Conservation (phyloP, 1,140 invertebrate species). For the Bombus haemorrhoidalis region DNA sequence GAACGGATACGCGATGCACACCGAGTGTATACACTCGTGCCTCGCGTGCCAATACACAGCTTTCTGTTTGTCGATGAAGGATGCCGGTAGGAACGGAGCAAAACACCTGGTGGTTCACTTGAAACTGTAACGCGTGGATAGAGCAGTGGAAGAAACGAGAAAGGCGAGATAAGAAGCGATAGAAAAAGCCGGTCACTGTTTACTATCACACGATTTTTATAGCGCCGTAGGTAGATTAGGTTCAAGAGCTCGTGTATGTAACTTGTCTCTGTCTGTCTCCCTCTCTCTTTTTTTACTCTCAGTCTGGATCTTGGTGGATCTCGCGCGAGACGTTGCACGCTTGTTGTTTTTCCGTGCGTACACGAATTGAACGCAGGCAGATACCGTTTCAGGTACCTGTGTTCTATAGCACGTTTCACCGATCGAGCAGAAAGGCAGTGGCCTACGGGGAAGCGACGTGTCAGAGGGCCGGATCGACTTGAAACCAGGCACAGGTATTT, state of each 20-base stretch:
- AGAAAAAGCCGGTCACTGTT: slow-evolving; percentile 15
- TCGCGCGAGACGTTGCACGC: neutral
- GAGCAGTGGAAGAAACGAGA: neutral
- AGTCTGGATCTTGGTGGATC: no score
- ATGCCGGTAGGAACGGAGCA: neutral
- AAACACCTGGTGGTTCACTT: neutral
- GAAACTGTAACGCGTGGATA: no score
- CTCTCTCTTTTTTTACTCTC: no score
- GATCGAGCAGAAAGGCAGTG: slow-evolving; percentile 28
- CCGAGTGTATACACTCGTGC: neutral
- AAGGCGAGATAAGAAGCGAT: neutral
- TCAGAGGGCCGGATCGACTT: slow-evolving; percentile 54
- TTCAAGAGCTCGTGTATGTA: neutral
- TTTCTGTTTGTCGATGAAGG: neutral
- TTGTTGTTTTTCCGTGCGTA: neutral
- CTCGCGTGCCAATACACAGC: neutral
- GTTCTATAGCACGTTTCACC: slow-evolving; percentile 5
- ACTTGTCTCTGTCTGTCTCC: fast-evolving
- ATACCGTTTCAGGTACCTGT: slow-evolving; percentile 9
- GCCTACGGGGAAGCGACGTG: slow-evolving; percentile 40
- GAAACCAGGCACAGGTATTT: slow-evolving; percentile 75
- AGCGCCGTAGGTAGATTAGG: neutral
- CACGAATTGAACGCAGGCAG: neutral
- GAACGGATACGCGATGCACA: slow-evolving; percentile 7
- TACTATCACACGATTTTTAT: neutral